phyloP scores from a whole-genome alignment of 2,113 vertebrate species.

The Amblyopsis rosae region DNA sequence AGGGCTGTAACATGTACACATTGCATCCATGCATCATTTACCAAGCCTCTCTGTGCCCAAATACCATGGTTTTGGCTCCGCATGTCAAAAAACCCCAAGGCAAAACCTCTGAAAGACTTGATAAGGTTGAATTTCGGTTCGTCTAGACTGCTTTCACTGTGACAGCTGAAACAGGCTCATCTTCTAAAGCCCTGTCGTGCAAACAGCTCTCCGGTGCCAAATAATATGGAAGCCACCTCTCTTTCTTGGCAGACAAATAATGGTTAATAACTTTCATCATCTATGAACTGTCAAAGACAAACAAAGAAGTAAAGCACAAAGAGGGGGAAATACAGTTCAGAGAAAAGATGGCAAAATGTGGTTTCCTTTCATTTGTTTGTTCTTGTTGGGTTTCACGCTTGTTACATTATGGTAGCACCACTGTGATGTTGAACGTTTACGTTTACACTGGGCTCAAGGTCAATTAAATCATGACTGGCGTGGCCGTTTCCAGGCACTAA shows the following conservation, averaged over 20 bases:
- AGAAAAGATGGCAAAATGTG: constrained; percentile 45
- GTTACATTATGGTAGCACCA: constrained; percentile 42
- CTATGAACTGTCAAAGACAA: constrained; percentile 36
- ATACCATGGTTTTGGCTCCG: constrained; percentile 57
- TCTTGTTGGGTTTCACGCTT: constrained; percentile 32
- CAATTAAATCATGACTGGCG: constrained; percentile 61
- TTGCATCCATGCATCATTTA: constrained; percentile 70
- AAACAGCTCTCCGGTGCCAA: constrained; percentile 33
- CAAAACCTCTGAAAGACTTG: constrained; percentile 53
- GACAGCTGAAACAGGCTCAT: constrained; percentile 30
- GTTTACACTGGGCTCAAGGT: constrained; percentile 41
- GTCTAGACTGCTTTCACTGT: constrained; percentile 27
- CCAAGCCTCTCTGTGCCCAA: constrained; percentile 54
- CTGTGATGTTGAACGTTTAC: constrained; percentile 45
- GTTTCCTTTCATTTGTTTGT: constrained; percentile 16
- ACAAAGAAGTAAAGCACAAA: constrained; percentile 10
- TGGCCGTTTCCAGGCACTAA: constrained; percentile 30
- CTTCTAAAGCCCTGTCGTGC: constrained; percentile 23
- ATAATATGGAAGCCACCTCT: constrained; percentile 47
- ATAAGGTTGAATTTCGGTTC: constrained; percentile 58
- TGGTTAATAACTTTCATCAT: constrained; percentile 54
- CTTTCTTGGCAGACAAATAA: constrained; percentile 62
- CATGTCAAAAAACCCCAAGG: constrained; percentile 43
- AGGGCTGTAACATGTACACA: constrained; percentile 63
- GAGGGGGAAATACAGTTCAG: constrained; percentile 18